Conservation (phyloP, 1,140 invertebrate genomes). For the Bathynomus jamesi region DNA sequence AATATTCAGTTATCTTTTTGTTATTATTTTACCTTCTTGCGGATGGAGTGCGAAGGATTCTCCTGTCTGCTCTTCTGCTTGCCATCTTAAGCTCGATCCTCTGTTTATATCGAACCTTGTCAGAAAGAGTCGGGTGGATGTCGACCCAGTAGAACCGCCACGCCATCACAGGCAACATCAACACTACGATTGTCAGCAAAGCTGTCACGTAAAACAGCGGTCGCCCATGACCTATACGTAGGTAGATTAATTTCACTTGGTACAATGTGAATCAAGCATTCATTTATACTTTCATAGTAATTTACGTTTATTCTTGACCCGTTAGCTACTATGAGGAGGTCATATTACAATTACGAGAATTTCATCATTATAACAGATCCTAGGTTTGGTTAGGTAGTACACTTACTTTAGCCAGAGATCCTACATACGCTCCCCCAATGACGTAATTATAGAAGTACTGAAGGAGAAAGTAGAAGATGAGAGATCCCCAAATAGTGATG, state of each 20-base stretch:
- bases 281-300: too few relatives aligned
- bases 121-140: slow-evolving; percentile 79
- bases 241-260: too few relatives aligned
- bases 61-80: slow-evolving; percentile 39
- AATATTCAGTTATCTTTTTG: too few relatives aligned
- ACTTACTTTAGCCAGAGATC: slow-evolving; percentile 63
- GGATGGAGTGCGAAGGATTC: slow-evolving; percentile 72
- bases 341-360: too few relatives aligned
- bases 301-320: too few relatives aligned
- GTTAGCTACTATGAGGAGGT: too few relatives aligned
- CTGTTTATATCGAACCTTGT: slow-evolving; percentile 80
- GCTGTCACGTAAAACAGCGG: slow-evolving; percentile 96
- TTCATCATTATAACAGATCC: too few relatives aligned
- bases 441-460: slow-evolving; percentile 85
- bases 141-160: slow-evolving; percentile 88
- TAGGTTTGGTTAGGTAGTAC: too few relatives aligned
- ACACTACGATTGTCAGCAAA: slow-evolving; percentile 68
- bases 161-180: slow-evolving; percentile 87
- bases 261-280: too few relatives aligned
- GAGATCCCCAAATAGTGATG: slow-evolving; percentile 93
- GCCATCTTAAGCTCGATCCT: slow-evolving; percentile 41
- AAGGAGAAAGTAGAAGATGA: slow-evolving; percentile 87
- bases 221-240: slow-evolving; percentile 77
- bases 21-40: slow-evolving; percentile 65
- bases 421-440: slow-evolving; percentile 72